Conservation (phyloP, 2,797 vertebrate genomes). For the Ctenopoma multispine region DNA sequence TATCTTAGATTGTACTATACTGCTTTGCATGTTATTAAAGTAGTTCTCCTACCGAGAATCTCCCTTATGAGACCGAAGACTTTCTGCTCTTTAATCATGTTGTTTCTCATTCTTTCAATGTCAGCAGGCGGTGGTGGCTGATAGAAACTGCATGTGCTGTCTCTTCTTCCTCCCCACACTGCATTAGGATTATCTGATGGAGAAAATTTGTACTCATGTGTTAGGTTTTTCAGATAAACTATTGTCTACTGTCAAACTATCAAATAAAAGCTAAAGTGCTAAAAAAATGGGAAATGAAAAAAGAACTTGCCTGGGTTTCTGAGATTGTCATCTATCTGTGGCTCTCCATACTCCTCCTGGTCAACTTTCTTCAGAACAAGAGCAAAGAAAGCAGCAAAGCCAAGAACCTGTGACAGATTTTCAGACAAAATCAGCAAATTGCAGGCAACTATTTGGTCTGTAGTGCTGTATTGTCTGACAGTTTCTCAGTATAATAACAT, state of each 20-base stretch:
- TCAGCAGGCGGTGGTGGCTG: constrained; percentile 88
- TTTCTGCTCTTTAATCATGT: constrained; percentile 91
- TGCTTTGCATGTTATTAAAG: not conserved
- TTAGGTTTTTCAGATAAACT: not conserved
- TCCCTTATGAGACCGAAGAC: constrained; percentile 91
- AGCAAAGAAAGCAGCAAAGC: constrained; percentile 96
- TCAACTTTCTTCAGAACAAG: constrained; percentile 93
- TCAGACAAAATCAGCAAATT: constrained; percentile 4
- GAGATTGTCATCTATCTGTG: constrained; percentile 79
- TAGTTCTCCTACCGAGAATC: constrained; percentile 87
- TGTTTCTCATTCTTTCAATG: constrained; percentile 90
- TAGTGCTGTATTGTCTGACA: not conserved
- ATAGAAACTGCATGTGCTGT: constrained; percentile 90
- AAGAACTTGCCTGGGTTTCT: constrained; percentile 81
- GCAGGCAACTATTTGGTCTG: not conserved
- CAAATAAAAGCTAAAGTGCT: not conserved
- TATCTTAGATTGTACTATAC: not conserved
- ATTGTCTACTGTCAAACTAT: too few species aligned
- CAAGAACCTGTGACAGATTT: constrained; percentile 87
- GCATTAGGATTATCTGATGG: constrained; percentile 82
- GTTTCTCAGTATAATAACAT: not conserved
- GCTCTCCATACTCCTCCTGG: constrained; percentile 89
- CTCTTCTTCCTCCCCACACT: constrained; percentile 82
- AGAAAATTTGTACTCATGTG: not conserved
- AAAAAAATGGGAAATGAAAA: not conserved